Base-by-base conservation (phyloP, 2,797 vertebrate species). In the Pangasius larnaudii region DNA sequence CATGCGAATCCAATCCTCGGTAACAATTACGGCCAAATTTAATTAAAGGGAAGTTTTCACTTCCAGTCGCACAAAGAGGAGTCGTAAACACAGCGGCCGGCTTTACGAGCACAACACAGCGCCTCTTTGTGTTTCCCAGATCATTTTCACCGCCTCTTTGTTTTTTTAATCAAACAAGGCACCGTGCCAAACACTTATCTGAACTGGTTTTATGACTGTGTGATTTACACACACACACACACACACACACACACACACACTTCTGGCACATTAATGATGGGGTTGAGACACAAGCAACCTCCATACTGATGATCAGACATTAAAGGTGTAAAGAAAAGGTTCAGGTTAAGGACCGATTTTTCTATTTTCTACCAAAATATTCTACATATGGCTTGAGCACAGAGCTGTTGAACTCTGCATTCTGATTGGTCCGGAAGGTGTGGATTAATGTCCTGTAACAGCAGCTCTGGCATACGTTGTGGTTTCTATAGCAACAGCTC, bases 181-280 rank as follows among this genome's bases (percentile, higher is more conserved):
- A 36, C 65, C 11, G 30, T 56, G 75, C 88, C 83, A 69, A 88
- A 83, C 79, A 85, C 75, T 89, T 88, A 91, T 90, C 85, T 33
- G 63, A 77, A 83, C 81, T 19, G 72, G n/a, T 67, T 82, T 88
- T 90, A 92, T 74, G 46, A 84, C 82, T 53, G 10, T 89, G 89
- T 49, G 46, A 92, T 89, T 90, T 89, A 91, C 87, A 87, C 27
- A 84, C 84, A 85, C 88, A 78, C 75, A 53, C 90, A 90, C 89
- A 86, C 30, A 90, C 88, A 86, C n/a, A 84, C 84, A 87, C 91
- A 82, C 84, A 86, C 46, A 77, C 46, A 51, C 49, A 33, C 3
- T 81, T 75, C 85, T 87, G 89, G 51, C 82, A 91, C 85, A 88
- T 89, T 91, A 91, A 90, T 80, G 89, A 90, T 36, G 84, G 56